Evolutionary conservation across 2,888 invertebrate species (phyloP).

Genomic region (Spilarctia lutea): DNA sequence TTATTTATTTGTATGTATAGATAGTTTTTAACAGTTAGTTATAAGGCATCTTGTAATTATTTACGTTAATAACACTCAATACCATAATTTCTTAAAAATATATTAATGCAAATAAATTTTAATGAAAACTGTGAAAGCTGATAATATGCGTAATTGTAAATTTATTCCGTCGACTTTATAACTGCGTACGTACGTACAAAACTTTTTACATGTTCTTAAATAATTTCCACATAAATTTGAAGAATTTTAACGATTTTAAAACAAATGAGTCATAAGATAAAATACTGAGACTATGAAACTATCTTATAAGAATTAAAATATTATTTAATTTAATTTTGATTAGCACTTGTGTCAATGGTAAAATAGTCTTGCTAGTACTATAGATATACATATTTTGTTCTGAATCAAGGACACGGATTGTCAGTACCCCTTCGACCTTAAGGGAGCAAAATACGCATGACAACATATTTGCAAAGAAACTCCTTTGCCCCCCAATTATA

Average conservation of each 20-base stretch:
- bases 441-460: too few species aligned
- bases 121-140: conserved; percentile 1
- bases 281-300: not conserved
- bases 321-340: not conserved
- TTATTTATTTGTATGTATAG: not conserved
- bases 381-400: not conserved
- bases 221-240: not conserved
- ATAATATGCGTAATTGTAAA: conserved; percentile 9
- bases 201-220: conserved; percentile 6
- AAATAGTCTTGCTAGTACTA: not conserved
- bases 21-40: not conserved
- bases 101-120: not conserved
- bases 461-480: too few species aligned
- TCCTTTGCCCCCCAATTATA: too few species aligned
- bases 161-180: conserved; percentile 1
- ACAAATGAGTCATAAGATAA: not conserved
- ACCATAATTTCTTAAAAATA: not conserved
- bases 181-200: conserved; percentile 1
- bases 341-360: not conserved
- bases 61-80: not conserved
- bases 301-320: not conserved
- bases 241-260: not conserved
- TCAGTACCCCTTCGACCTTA: too few species aligned
- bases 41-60: not conserved
- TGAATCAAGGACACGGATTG: too few species aligned